These are phyloP conservation scores for Cheilosia scutellata DNA, from an alignment of 2,888 invertebrate species.

Conservation along the genomic window DNA sequence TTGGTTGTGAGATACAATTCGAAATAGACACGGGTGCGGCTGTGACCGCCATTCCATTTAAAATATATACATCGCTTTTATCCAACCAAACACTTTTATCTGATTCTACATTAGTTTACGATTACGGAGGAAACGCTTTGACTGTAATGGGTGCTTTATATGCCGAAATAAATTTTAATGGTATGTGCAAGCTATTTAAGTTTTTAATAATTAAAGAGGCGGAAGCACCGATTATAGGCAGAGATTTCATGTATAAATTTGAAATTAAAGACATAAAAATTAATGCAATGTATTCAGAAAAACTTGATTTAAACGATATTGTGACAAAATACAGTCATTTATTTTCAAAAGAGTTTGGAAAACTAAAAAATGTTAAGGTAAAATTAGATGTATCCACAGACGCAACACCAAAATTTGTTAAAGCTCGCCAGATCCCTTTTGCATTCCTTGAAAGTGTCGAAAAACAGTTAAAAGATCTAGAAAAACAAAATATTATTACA, in stretches of 20 bases:
- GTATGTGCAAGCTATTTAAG: conserved; percentile 5
- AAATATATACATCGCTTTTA: conserved; percentile 19
- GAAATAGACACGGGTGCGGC: conserved; percentile 25
- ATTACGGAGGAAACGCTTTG: conserved; percentile 21
- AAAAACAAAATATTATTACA: not conserved
- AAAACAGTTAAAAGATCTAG: conserved; percentile 22
- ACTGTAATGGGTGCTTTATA: conserved; percentile 14
- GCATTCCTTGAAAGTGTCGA: conserved; percentile 5
- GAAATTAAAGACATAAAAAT: conserved; percentile 17
- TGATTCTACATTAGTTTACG: conserved; percentile 12
- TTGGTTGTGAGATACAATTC: conserved; percentile 5
- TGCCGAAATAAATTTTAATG: conserved; percentile 2
- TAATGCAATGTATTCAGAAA: conserved; percentile 13
- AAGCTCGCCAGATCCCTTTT: conserved; percentile 35
- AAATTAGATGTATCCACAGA: not conserved
- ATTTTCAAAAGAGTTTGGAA: conserved; percentile 20
- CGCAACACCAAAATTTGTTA: conserved; percentile 13
- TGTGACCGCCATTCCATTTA: conserved; percentile 13
- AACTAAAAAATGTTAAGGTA: conserved; percentile 14
- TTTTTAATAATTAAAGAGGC: conserved; percentile 28
- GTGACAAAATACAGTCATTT: conserved; percentile 12
- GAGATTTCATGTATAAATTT: conserved; percentile 22
- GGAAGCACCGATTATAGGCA: conserved; percentile 26
- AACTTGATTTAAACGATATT: conserved; percentile 21
- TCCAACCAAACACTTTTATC: conserved; percentile 3